Conservation (phyloP, 2,113 vertebrate genomes). For the Lanius collurio region DNA sequence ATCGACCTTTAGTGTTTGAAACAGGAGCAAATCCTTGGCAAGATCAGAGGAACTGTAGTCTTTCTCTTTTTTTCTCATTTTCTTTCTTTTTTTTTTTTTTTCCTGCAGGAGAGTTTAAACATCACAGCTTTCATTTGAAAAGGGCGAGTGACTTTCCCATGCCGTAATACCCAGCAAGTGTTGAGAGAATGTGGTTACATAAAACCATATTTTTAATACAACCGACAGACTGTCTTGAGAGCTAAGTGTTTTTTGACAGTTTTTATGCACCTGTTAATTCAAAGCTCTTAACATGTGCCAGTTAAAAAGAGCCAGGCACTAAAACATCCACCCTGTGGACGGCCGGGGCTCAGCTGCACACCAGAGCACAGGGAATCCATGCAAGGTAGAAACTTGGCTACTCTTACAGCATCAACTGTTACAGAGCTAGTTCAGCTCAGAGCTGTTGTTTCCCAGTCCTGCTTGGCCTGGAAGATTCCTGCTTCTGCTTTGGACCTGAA, state of each 20-base stretch:
- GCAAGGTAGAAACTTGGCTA: slow-evolving; percentile 62
- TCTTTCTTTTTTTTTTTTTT: background rate
- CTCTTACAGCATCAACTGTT: background rate
- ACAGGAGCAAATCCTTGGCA: slow-evolving; percentile 19
- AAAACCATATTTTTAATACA: slow-evolving; percentile 80
- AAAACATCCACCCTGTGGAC: slow-evolving; percentile 71
- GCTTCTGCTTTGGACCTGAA: slow-evolving; percentile 13
- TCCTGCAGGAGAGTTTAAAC: slow-evolving; percentile 3
- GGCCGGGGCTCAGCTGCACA: slow-evolving; percentile 69
- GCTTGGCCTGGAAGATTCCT: background rate
- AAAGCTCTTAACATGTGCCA: slow-evolving; percentile 84
- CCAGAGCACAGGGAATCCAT: slow-evolving; percentile 38
- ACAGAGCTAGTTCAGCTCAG: background rate
- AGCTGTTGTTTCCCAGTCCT: background rate
- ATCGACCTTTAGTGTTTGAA: background rate
- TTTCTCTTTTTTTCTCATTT: background rate
- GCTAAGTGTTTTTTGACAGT: slow-evolving; percentile 83
- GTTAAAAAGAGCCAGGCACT: slow-evolving; percentile 81
- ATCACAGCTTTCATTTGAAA: slow-evolving; percentile 21
- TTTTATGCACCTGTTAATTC: slow-evolving; percentile 85
- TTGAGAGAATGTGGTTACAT: slow-evolving; percentile 75
- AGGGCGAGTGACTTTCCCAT: slow-evolving; percentile 65
- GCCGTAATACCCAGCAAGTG: slow-evolving; percentile 62
- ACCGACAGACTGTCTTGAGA: slow-evolving; percentile 80
- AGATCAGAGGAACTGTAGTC: slow-evolving; percentile 1